A percentile compares a stretch with the other conserved stretches of the same genome.
Conservation (phyloP, 2,797 vertebrate species). For the Arremon brunneinucha region DNA sequence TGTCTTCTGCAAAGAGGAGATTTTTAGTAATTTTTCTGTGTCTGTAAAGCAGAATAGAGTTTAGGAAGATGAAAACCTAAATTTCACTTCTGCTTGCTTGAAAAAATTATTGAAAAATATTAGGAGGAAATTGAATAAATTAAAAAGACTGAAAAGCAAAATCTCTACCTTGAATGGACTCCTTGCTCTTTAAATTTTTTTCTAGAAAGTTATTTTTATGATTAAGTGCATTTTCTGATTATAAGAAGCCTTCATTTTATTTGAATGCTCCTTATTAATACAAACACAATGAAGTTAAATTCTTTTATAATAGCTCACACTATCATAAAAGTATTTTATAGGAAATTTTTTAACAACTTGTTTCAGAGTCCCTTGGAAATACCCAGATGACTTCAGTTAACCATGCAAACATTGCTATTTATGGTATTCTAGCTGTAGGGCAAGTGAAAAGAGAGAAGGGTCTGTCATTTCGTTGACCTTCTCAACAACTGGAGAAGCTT, state of each 20-base stretch:
- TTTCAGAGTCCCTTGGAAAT: neutral
- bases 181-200: neutral
- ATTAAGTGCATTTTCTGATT: neutral
- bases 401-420: neutral
- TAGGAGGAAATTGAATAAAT: neutral
- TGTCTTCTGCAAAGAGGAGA: neutral
- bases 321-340: neutral
- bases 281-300: neutral
- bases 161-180: neutral
- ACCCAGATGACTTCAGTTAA: neutral
- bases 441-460: neutral
- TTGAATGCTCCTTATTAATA: neutral
- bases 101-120: neutral
- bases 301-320: neutral
- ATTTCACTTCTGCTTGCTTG: neutral
- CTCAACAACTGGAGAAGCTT: conserved; percentile 20
- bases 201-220: neutral
- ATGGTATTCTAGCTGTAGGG: neutral
- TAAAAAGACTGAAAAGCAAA: neutral
- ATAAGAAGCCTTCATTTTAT: neutral
- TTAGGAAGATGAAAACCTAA: neutral
- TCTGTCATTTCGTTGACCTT: conserved; percentile 19
- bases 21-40: neutral
- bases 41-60: neutral
- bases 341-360: neutral